Base-by-base conservation (phyloP, 2,113 vertebrate species). In the Zapus hudsonius region DNA sequence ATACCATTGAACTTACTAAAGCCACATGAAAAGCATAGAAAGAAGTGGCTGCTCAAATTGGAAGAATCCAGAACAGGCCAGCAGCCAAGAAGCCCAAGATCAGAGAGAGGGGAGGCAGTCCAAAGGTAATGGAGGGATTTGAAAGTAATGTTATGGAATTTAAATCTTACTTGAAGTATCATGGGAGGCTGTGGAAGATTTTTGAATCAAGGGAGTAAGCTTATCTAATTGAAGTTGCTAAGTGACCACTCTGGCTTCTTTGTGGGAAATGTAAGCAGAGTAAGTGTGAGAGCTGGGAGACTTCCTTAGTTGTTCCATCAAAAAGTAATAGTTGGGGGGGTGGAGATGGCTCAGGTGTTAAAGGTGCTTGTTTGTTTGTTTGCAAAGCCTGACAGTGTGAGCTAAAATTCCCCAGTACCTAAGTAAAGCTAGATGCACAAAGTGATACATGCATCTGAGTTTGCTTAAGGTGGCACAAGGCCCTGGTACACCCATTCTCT, bases 221-320 rank as follows among this genome's bases (percentile, higher is more conserved):
- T 86, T 66, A 44, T 61, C 20, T 92, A 36, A 69, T 31, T 83
- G 78, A 92, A 75, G 29, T n/a, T 84, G 61, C 38, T 81, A 84
- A 70, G 33, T 52, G 38, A 61, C 72, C n/a, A 55, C 66, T 67
- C 36, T 44, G 59, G 31, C 36, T 87, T 83, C 61, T 72, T 17
- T 59, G 1, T 59, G 25, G 52, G 73, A 88, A 91, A 89, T 59
- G 3, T 7, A 89, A 57, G 22, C 13, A 69, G 52, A 38, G n/a
- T 10, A 74, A 47, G 3, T 31, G 15, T 36, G 13, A 74, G 78
- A 93, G n/a, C 36, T 55, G 23, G 17, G 40, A 89, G 31, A 57
- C 31, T 74, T 87, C 29, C 87, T 33, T 33, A 84, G 29, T 38
- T 69, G 25, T 36, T 59, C 64, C 88, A 85, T 7, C n/a, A 55